Conservation (phyloP, 2,888 invertebrate species). For the Pollenia griseotomentosa region DNA sequence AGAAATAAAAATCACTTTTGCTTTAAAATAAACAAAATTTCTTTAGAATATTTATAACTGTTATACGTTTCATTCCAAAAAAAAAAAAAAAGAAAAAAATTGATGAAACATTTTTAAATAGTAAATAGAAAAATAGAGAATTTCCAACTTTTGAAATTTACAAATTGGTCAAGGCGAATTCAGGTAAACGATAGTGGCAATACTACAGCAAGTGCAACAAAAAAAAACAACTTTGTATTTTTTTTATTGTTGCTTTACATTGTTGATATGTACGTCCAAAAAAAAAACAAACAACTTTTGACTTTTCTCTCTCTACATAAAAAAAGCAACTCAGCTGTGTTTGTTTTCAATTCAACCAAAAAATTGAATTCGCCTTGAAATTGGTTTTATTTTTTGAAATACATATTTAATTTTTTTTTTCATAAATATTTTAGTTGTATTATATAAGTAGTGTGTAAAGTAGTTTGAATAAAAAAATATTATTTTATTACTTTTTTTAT, state of each 20-base stretch:
- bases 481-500: constrained; percentile 54
- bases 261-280: no score
- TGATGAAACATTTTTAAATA: constrained; percentile 75
- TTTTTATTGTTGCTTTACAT: no score
- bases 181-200: background rate
- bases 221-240: no score
- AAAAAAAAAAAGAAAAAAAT: constrained; percentile 80
- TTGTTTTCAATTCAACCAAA: no score
- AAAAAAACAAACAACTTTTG: no score
- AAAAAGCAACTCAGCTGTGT: no score
- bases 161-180: constrained; percentile 6
- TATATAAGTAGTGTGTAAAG: constrained; percentile 24
- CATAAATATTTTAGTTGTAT: constrained; percentile 20
- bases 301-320: no score
- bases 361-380: no score
- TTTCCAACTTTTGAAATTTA: constrained; percentile 21
- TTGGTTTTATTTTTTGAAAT: no score
- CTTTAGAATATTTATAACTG: constrained; percentile 75
- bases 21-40: constrained; percentile 77
- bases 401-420: background rate
- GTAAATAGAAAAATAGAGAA: constrained; percentile 14
- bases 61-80: constrained; percentile 83
- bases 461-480: constrained; percentile 51
- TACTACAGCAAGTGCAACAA: no score
- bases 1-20: constrained; percentile 65